Conservation (phyloP, 2,888 invertebrate genomes). For the Rhimphoctona megacephalus region DNA sequence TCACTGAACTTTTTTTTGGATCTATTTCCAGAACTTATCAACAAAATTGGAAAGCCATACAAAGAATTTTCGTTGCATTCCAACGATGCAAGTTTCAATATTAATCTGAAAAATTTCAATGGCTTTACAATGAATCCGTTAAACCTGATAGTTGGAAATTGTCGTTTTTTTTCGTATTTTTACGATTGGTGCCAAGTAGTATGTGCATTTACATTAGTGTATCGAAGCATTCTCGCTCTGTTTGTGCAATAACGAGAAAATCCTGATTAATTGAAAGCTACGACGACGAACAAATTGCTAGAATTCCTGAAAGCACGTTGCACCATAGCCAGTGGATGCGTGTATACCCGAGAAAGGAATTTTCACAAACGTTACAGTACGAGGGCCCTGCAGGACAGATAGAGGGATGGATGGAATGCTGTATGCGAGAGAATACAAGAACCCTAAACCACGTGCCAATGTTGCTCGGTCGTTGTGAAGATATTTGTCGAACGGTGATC, state of each 20-base stretch:
- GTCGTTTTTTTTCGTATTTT: neutral
- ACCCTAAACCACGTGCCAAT: slow-evolving; percentile 6
- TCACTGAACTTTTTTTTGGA: neutral
- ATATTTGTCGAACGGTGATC: slow-evolving; percentile 22
- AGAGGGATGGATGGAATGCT: slow-evolving; percentile 50
- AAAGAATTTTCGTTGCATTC: neutral
- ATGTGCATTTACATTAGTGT: neutral
- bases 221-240: neutral
- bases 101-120: neutral
- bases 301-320: neutral
- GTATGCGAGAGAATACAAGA: slow-evolving; percentile 35
- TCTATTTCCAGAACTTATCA: neutral
- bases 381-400: slow-evolving; percentile 28
- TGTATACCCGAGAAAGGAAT: slow-evolving; percentile 51
- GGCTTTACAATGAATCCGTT: neutral
- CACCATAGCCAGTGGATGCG: slow-evolving; percentile 3
- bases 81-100: neutral
- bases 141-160: neutral
- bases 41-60: neutral
- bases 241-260: slow-evolving; percentile 3
- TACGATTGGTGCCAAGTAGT: neutral
- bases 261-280: neutral
- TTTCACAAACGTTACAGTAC: slow-evolving; percentile 44
- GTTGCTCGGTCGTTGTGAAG: slow-evolving; percentile 17
- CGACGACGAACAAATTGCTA: neutral